Evolutionary conservation across 2,797 vertebrate genomes (phyloP).

Genomic region (Hylomyscus alleni): DNA sequence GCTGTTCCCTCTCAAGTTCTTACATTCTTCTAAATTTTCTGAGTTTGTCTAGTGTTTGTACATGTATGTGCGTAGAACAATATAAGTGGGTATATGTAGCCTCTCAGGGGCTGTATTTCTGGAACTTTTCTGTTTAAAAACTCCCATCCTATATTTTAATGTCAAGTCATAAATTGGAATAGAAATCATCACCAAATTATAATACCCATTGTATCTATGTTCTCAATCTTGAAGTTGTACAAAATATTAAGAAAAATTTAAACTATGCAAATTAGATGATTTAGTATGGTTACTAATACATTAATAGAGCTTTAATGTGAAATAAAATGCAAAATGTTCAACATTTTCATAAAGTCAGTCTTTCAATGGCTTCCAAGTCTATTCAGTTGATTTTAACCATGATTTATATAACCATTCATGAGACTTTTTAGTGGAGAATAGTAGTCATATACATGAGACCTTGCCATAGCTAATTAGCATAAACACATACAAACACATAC

Average conservation of each 20-base stretch:
- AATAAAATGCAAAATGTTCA: neutral
- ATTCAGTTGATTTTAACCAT: neutral
- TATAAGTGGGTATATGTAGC: too few species aligned
- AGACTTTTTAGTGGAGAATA: constrained; percentile 21
- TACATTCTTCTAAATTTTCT: neutral
- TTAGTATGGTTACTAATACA: neutral
- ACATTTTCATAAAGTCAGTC: neutral
- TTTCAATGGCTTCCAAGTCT: neutral
- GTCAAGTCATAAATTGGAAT: neutral
- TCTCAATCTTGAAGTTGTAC: neutral
- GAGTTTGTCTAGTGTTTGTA: neutral
- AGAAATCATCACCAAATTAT: neutral
- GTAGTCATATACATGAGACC: neutral
- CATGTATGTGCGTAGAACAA: neutral
- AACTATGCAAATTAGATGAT: neutral
- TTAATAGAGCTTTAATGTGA: neutral
- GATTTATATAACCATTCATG: neutral
- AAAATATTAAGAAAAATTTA: neutral
- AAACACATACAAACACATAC: neutral
- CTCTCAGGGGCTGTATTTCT: neutral
- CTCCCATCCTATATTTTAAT: neutral
- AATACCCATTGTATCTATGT: neutral
- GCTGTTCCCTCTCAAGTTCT: neutral
- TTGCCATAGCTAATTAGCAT: neutral
- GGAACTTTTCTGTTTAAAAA: neutral